Percentiles rank a stretch among this genome's conserved stretches.
Conservation (phyloP, 2,797 vertebrate genomes). For the Sebastes taczanowskii region DNA sequence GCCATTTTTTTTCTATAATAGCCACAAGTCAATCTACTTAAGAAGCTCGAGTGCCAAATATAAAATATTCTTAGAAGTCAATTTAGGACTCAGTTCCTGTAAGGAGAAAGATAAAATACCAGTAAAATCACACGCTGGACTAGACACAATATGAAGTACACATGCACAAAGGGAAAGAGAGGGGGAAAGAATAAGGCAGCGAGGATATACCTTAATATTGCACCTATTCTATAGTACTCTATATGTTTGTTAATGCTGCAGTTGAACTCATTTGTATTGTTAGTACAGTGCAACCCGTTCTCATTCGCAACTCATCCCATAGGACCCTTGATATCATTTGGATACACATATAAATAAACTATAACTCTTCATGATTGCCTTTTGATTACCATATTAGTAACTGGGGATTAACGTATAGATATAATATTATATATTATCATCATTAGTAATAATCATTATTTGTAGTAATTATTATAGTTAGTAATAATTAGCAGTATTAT, state of each 20-base stretch:
- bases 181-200: not conserved
- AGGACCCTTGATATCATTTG: no score
- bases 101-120: slow-evolving; percentile 42
- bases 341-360: no score
- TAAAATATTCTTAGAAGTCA: slow-evolving; percentile 46
- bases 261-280: not conserved
- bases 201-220: not conserved
- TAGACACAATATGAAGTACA: slow-evolving; percentile 4
- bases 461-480: no score
- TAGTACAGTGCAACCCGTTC: not conserved
- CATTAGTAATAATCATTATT: no score
- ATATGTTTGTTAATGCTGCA: not conserved
- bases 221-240: not conserved
- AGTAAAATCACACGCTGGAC: slow-evolving; percentile 20
- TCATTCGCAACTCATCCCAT: no score
- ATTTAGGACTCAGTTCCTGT: slow-evolving; percentile 48
- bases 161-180: not conserved
- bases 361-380: no score
- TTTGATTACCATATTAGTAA: no score
- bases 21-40: slow-evolving; percentile 71
- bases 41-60: slow-evolving; percentile 59
- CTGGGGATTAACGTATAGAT: no score
- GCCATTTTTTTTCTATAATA: slow-evolving; percentile 70
- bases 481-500: no score
- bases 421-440: no score